These are phyloP conservation scores for Meandrina meandrites DNA, from an alignment of 92 coral and sea anemone genomes.

Conservation along the genomic window DNA sequence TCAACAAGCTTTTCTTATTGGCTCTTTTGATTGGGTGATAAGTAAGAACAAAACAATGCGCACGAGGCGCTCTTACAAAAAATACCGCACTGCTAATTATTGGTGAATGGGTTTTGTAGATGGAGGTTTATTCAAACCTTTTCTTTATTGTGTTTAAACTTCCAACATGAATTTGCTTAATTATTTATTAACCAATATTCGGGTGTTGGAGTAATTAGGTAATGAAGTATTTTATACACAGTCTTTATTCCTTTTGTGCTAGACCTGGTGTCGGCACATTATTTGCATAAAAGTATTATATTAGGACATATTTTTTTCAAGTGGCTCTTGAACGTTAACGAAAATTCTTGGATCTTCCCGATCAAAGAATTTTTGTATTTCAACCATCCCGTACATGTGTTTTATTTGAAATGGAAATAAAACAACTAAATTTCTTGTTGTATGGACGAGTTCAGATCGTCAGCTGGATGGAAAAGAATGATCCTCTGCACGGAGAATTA, in stretches of 20 bases:
- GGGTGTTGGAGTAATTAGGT: conserved; percentile 18
- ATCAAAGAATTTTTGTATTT: neutral
- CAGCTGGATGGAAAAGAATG: neutral
- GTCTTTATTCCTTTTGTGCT: neutral
- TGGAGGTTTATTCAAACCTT: conserved; percentile 10
- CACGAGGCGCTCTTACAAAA: neutral
- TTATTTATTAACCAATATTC: conserved; percentile 19
- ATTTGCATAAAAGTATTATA: neutral
- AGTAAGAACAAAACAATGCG: conserved; percentile 5
- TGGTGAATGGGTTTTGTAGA: conserved; percentile 15
- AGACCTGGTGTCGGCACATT: neutral
- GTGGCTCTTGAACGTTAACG: neutral
- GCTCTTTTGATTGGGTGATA: conserved; percentile 25
- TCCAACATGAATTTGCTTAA: conserved; percentile 28
- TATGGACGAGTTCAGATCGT: neutral
- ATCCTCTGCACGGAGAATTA: neutral
- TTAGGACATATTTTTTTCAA: neutral
- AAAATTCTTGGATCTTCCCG: neutral
- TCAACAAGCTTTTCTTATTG: conserved; percentile 14
- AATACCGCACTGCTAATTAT: conserved; percentile 24
- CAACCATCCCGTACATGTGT: neutral
- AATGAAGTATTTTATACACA: neutral
- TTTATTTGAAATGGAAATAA: neutral
- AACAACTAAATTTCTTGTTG: neutral
- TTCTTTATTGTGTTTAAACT: neutral